Percentiles rank a stretch among this genome's conserved stretches.
Evolutionary conservation across 2,113 vertebrate species (phyloP).

Genomic region (Epinephelus fuscoguttatus): DNA sequence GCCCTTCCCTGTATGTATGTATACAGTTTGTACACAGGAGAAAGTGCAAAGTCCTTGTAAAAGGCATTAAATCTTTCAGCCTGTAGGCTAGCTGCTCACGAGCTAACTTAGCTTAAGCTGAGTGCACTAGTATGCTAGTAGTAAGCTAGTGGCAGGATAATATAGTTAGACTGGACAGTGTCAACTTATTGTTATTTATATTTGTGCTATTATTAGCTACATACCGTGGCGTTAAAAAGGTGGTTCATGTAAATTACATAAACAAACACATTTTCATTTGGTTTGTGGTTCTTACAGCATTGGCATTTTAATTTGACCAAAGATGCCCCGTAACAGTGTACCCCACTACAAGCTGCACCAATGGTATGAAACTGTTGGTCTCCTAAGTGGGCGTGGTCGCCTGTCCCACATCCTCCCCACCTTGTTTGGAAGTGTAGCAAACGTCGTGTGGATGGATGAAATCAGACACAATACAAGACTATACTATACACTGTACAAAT

Average conservation of each 20-base stretch:
- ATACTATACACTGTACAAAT: too few relatives aligned
- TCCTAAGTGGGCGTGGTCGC: too few relatives aligned
- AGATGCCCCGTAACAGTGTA: too few relatives aligned
- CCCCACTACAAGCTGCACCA: too few relatives aligned
- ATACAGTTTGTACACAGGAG: neutral
- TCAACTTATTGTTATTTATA: neutral
- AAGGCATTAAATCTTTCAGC: neutral
- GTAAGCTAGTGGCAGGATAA: neutral
- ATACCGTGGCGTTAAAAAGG: neutral
- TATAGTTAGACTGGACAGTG: neutral
- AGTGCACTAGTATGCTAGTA: neutral
- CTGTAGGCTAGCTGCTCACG: neutral
- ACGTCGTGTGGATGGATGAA: too few relatives aligned
- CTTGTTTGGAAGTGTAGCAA: too few relatives aligned
- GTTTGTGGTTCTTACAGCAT: neutral
- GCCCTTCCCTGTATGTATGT: neutral
- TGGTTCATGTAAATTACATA: too few relatives aligned
- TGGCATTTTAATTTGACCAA: too few relatives aligned
- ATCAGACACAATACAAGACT: too few relatives aligned
- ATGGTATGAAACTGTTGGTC: too few relatives aligned
- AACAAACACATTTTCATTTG: too few relatives aligned
- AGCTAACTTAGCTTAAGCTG: neutral
- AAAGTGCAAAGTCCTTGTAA: neutral
- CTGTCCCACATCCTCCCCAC: too few relatives aligned
- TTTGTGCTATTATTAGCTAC: neutral